Evolutionary conservation across 1,140 invertebrate species (phyloP).

Genomic region (Proctacanthus coquilletti): DNA sequence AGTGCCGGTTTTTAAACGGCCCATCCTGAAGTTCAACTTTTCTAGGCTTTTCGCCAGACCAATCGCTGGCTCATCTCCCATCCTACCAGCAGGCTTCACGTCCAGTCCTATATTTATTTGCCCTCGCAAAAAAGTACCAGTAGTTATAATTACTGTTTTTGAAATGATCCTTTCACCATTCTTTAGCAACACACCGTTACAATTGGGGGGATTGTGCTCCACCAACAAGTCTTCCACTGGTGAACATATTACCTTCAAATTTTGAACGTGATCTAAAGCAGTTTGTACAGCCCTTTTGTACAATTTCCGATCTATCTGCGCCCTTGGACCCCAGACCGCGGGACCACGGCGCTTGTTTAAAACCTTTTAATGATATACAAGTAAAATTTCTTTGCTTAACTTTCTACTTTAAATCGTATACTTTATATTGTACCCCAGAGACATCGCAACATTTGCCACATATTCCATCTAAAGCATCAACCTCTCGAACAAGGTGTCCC

Average conservation of each 20-base stretch:
- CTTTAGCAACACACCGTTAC: constrained; percentile 29
- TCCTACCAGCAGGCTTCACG: constrained; percentile 62
- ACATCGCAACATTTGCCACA: constrained; percentile 73
- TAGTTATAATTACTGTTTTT: constrained; percentile 69
- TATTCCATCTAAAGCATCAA: constrained; percentile 84
- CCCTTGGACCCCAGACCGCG: constrained; percentile 80
- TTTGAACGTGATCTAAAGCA: constrained; percentile 50
- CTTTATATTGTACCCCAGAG: constrained; percentile 60
- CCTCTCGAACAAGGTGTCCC: constrained; percentile 81
- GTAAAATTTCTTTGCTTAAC: not conserved
- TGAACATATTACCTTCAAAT: constrained; percentile 51
- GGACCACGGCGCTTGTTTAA: constrained; percentile 65
- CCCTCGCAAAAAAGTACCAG: constrained; percentile 85
- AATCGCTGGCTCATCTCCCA: constrained; percentile 70
- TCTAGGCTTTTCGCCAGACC: constrained; percentile 67
- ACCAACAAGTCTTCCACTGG: constrained; percentile 76
- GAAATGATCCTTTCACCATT: constrained; percentile 44
- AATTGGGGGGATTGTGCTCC: constrained; percentile 14
- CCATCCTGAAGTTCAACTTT: constrained; percentile 55
- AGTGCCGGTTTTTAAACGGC: constrained; percentile 84
- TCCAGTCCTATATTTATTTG: constrained; percentile 78
- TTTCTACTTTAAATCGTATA: not conserved
- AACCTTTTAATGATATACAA: constrained; percentile 37
- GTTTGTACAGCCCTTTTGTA: constrained; percentile 73
- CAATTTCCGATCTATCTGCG: constrained; percentile 76